Conservation (phyloP, 2,888 invertebrate genomes). For the Drosophila nigritarsus region DNA sequence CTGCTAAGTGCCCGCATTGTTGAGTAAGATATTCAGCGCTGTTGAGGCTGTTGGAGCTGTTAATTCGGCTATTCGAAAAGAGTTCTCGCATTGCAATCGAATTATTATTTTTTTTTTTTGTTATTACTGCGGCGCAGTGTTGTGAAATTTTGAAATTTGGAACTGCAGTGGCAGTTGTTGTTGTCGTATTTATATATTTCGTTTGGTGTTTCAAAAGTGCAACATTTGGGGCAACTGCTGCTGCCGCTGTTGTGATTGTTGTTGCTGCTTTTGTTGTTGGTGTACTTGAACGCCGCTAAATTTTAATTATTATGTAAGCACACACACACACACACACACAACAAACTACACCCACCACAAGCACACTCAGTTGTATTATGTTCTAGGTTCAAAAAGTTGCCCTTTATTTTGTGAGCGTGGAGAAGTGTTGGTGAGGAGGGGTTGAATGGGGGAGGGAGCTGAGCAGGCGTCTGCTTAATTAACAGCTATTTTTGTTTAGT, state of each 20-base stretch:
- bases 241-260: neutral
- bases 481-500: conserved; percentile 18
- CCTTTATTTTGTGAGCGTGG: conserved; percentile 10
- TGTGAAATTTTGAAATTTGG: conserved; percentile 63
- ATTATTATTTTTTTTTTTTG: conserved; percentile 12
- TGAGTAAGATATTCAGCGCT: neutral
- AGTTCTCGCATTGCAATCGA: conserved; percentile 17
- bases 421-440: neutral
- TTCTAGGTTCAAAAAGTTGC: conserved; percentile 44
- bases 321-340: conserved; percentile 9
- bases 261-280: conserved; percentile 9
- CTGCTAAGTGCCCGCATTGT: neutral
- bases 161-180: conserved; percentile 28
- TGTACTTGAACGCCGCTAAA: conserved; percentile 62
- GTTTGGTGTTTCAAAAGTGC: conserved; percentile 54
- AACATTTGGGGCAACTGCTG: conserved; percentile 45
- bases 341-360: neutral
- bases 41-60: neutral
- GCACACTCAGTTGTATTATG: conserved; percentile 19
- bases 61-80: too few relatives aligned
- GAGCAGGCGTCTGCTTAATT: conserved; percentile 23
- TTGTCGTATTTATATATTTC: neutral
- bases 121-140: conserved; percentile 16
- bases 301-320: conserved; percentile 69
- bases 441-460: neutral